These are phyloP conservation scores for Tricholauxania praeusta DNA, from an alignment of 2,888 invertebrate genomes.

Conservation along the genomic window DNA sequence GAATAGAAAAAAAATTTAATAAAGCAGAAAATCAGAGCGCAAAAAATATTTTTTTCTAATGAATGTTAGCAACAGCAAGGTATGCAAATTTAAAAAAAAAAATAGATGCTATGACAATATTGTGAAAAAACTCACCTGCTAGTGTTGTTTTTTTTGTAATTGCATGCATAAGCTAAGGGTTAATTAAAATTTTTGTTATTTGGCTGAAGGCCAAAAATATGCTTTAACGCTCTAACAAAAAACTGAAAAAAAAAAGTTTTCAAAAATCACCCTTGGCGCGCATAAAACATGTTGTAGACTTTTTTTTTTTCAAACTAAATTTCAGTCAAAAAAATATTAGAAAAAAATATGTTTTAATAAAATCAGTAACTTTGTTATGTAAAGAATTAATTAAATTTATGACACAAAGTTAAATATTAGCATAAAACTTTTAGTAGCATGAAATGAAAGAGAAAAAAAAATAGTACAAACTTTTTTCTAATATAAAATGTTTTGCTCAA, in stretches of 20 bases:
- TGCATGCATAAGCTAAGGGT: conserved; percentile 25
- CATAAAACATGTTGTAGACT: too few relatives aligned
- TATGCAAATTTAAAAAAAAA: too few relatives aligned
- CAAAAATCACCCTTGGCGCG: not conserved
- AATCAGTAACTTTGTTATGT: not conserved
- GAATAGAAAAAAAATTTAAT: too few relatives aligned
- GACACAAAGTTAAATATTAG: conserved; percentile 33
- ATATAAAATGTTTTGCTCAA: too few relatives aligned
- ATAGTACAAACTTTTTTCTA: not conserved
- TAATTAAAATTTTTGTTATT: conserved; percentile 33
- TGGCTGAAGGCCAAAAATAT: conserved; percentile 29
- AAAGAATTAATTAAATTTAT: conserved; percentile 34
- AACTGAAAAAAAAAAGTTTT: not conserved
- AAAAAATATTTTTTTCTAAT: too few relatives aligned
- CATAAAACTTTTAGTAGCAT: conserved; percentile 4
- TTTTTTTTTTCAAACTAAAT: too few relatives aligned
- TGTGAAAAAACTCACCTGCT: not conserved
- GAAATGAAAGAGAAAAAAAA: not conserved
- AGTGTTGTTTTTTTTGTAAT: conserved; percentile 15
- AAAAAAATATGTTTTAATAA: too few relatives aligned
- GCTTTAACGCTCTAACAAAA: conserved; percentile 11
- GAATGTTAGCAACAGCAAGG: too few relatives aligned
- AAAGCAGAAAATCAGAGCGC: too few relatives aligned
- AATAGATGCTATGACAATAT: too few relatives aligned
- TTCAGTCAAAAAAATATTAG: too few relatives aligned